Percentiles rank a stretch among this genome's conserved stretches.
phyloP scores from a whole-genome alignment of 2,113 vertebrate species.

The Oceanites oceanicus region DNA sequence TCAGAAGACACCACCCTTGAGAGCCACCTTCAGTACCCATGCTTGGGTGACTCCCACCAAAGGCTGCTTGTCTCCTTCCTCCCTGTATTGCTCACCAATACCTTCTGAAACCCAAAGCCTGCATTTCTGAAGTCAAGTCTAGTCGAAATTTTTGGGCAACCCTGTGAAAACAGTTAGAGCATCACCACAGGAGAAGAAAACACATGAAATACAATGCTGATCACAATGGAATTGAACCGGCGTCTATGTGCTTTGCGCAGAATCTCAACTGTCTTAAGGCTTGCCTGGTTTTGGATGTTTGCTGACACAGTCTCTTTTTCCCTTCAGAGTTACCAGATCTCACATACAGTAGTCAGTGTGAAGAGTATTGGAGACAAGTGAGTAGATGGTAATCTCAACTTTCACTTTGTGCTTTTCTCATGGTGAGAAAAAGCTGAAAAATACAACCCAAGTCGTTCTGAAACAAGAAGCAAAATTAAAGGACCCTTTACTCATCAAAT shows the following conservation, averaged over 20 bases:
- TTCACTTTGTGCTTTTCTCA: background rate
- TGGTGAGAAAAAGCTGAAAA: background rate
- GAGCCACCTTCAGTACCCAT: background rate
- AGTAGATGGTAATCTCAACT: background rate
- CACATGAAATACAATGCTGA: background rate
- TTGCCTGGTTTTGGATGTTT: background rate
- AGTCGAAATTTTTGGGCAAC: background rate
- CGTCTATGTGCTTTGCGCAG: background rate
- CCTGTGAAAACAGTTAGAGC: background rate
- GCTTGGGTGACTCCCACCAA: background rate
- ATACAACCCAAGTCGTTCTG: background rate
- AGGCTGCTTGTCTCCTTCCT: background rate
- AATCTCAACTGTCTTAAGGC: background rate
- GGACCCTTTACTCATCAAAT: background rate
- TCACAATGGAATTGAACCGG: background rate
- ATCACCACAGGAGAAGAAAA: background rate
- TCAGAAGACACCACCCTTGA: background rate
- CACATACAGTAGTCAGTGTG: background rate
- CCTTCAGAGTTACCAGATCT: background rate
- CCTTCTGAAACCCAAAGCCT: background rate
- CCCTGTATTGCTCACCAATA: background rate
- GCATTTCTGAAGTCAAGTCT: background rate
- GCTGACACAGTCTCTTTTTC: background rate
- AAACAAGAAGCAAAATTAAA: background rate
- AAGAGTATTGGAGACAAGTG: background rate